These are phyloP conservation scores for Brachynemurus nebulosus DNA, from an alignment of 2,888 invertebrate genomes.

Conservation along the genomic window DNA sequence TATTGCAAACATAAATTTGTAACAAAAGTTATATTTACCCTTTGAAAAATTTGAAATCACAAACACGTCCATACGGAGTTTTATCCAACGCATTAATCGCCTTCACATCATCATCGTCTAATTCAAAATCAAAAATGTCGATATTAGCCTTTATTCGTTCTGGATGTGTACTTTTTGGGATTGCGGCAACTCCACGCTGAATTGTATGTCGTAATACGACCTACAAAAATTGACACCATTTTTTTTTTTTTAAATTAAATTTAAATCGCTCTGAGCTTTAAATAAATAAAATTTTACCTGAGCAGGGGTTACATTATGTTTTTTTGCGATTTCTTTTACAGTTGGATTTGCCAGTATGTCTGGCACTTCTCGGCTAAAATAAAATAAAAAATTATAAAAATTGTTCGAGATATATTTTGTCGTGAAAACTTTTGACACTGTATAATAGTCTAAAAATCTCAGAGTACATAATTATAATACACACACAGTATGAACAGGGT, in stretches of 20 bases:
- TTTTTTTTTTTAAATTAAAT: too few relatives aligned
- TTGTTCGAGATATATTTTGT: too few relatives aligned
- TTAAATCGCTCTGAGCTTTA: too few relatives aligned
- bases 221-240: background rate
- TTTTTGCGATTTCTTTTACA: constrained; percentile 39
- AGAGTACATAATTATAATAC: too few relatives aligned
- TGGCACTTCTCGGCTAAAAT: constrained; percentile 44
- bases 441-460: too few relatives aligned
- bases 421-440: too few relatives aligned
- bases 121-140: constrained; percentile 56
- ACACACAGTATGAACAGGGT: too few relatives aligned
- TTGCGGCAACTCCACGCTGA: constrained; percentile 57
- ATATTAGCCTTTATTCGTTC: constrained; percentile 62
- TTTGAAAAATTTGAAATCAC: constrained; percentile 53
- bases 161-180: constrained; percentile 73
- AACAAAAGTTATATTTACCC: constrained; percentile 34
- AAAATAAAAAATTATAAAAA: too few relatives aligned
- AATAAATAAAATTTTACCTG: too few relatives aligned
- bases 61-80: constrained; percentile 48
- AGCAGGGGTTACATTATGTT: constrained; percentile 53
- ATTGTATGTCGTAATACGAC: constrained; percentile 53
- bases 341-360: constrained; percentile 46
- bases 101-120: constrained; percentile 46
- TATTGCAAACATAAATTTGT: background rate
- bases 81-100: constrained; percentile 47